phyloP scores from a whole-genome alignment of 2,797 vertebrate genomes.

The Microhierax caerulescens region DNA sequence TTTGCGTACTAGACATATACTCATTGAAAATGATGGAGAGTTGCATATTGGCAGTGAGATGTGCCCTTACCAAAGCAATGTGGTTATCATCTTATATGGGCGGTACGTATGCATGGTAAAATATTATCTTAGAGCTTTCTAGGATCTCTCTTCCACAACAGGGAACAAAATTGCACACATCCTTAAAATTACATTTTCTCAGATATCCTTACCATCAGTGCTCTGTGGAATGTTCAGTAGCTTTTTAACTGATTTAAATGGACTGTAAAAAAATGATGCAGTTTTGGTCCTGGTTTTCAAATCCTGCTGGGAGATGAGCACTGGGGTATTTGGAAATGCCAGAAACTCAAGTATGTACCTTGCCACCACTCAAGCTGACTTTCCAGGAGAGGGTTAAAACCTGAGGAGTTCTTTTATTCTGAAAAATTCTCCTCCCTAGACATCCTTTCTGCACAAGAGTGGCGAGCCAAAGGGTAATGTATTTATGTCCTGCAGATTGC shows the following conservation, averaged over 20 bases:
- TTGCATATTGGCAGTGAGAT: conserved; percentile 87
- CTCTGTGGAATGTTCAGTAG: neutral
- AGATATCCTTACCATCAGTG: neutral
- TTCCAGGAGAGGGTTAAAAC: neutral
- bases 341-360: neutral
- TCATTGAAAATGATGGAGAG: conserved; percentile 87
- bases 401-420: neutral
- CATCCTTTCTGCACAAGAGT: neutral
- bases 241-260: neutral
- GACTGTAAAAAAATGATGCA: neutral
- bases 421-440: neutral
- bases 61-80: conserved; percentile 88
- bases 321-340: neutral
- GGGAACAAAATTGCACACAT: neutral
- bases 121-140: neutral
- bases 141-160: neutral
- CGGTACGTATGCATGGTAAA: conserved; percentile 75
- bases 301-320: neutral
- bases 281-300: neutral
- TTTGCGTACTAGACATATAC: conserved; percentile 87
- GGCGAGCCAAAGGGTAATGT: neutral
- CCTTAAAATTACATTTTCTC: neutral
- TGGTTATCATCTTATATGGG: conserved; percentile 88
- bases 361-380: neutral
- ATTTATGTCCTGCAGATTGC: neutral